phyloP scores from a whole-genome alignment of 2,113 vertebrate genomes.

The Hippocampus zosterae region DNA sequence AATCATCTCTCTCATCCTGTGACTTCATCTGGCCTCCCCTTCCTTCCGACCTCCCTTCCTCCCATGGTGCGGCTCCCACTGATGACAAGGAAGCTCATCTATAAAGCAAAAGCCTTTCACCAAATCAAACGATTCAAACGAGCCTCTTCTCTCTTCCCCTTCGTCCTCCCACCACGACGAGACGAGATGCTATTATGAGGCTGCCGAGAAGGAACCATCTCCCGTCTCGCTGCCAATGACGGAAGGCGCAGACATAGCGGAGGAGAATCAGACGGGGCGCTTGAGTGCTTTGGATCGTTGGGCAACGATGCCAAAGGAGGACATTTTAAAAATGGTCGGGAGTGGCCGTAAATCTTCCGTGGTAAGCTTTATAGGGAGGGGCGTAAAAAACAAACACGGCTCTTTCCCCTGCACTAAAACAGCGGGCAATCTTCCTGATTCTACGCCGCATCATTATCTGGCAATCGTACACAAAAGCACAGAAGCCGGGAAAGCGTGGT shows the following conservation, averaged over 20 bases:
- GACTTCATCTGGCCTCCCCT: too few species aligned
- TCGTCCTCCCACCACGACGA: background rate
- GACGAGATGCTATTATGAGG: background rate
- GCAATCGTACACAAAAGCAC: constrained; percentile 23
- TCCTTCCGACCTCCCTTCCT: too few species aligned
- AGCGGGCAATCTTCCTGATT: constrained; percentile 32
- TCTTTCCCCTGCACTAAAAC: constrained; percentile 24
- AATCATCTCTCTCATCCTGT: constrained; percentile 49
- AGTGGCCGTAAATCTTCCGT: constrained; percentile 38
- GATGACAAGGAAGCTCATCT: constrained; percentile 43
- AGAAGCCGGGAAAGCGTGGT: constrained; percentile 1
- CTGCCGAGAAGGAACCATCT: background rate
- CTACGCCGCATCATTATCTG: constrained; percentile 30
- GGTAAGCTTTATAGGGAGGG: constrained; percentile 12
- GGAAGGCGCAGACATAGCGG: background rate
- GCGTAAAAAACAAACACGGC: constrained; percentile 37
- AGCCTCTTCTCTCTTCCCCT: constrained; percentile 12
- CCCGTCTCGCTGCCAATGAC: background rate
- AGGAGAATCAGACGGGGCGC: background rate
- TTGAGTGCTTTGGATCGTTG: constrained; percentile 11
- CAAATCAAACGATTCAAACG: constrained; percentile 27
- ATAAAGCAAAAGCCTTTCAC: constrained; percentile 38
- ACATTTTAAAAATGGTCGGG: constrained; percentile 35
- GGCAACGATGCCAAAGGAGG: constrained; percentile 7
- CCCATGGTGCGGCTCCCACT: constrained; percentile 29